Evolutionary conservation across 2,888 invertebrate genomes (phyloP), one percentile per base, ranked within the genome.

Genomic region (Ophion ventricosus): DNA sequence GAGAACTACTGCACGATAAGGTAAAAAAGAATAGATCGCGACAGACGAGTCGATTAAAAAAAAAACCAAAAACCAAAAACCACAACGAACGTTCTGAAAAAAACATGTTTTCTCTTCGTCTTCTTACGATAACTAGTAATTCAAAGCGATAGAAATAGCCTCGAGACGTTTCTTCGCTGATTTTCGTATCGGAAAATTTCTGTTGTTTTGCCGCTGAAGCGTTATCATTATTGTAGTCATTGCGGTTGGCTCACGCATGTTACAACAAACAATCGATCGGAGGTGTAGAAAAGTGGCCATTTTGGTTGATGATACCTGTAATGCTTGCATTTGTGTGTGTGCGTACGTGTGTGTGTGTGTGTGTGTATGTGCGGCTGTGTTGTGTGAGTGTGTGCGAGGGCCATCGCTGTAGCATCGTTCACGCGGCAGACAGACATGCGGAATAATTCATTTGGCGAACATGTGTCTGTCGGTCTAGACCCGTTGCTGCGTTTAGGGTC

Each of bases 401-500:
- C 14, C 14, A 20, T 25, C 26, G 29, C 40, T 59, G 67, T 49
- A 40, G 69, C 35, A 8, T 43, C 25, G 59, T 2, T 56, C 61
- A 56, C 63, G 73, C 74, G 74, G 81, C 74, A 57, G 78, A 74
- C 74, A 74, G 84, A 84, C 84, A 54, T 64, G 63, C 74, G 69
- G 64, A 84, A 84, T 81, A 81, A 80, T 81, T 75, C 63, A 84
- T 78, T 74, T 63, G 56, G 54, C 20, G n/a, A 78, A 78, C 43
- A 74, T 63, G 74, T 81, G 81, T 74, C 81, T 74, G 84, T 74
- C 73, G 20, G 26, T 59, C 57, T 67, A 54, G 40, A 66, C n/a
- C 69, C 10, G 35, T 66, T 8, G 43, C 7, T 43, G 43, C 54
- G 26, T 56, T 70, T 49, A 3, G 25, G 61, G 17, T 74, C 20